Percentiles rank a stretch among this genome's conserved stretches.
Evolutionary conservation across 2,113 vertebrate genomes (phyloP).

Genomic region (Calidris pugnax): DNA sequence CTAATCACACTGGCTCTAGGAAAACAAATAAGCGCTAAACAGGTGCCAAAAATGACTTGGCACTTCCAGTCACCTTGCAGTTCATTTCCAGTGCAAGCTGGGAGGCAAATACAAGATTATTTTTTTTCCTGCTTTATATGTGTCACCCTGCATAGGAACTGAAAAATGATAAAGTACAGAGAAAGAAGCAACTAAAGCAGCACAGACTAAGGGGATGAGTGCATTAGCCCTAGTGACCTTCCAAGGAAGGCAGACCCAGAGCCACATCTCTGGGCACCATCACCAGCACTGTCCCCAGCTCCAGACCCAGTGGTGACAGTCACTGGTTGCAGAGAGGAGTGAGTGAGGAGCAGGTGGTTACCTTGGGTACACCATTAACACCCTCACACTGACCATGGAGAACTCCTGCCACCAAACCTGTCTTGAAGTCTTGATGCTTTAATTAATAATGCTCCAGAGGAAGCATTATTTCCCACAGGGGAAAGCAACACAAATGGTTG

Average conservation of each 20-base stretch:
- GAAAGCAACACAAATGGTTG: not conserved
- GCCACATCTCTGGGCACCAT: no score
- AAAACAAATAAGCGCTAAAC: conserved; percentile 71
- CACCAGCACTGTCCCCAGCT: not conserved
- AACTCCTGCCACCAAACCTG: not conserved
- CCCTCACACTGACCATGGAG: fast-evolving
- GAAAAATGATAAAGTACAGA: not conserved
- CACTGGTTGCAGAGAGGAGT: not conserved
- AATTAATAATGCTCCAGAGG: not conserved
- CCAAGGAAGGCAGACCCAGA: not conserved
- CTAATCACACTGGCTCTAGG: conserved; percentile 61
- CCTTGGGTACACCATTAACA: not conserved
- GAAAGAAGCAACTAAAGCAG: not conserved
- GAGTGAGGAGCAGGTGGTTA: not conserved
- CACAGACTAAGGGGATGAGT: not conserved
- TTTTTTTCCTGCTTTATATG: not conserved
- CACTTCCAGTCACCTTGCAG: conserved; percentile 66
- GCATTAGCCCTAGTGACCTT: not conserved
- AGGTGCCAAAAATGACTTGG: conserved; percentile 70
- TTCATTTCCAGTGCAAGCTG: conserved; percentile 56
- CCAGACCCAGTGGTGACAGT: not conserved
- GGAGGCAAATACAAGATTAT: not conserved
- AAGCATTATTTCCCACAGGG: not conserved
- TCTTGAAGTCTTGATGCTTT: not conserved
- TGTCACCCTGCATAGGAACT: not conserved